Percentiles rank a stretch among this genome's conserved stretches.
These are phyloP conservation scores for Oryctes rhinoceros DNA, from an alignment of 1,140 invertebrate species.

Conservation along the genomic window DNA sequence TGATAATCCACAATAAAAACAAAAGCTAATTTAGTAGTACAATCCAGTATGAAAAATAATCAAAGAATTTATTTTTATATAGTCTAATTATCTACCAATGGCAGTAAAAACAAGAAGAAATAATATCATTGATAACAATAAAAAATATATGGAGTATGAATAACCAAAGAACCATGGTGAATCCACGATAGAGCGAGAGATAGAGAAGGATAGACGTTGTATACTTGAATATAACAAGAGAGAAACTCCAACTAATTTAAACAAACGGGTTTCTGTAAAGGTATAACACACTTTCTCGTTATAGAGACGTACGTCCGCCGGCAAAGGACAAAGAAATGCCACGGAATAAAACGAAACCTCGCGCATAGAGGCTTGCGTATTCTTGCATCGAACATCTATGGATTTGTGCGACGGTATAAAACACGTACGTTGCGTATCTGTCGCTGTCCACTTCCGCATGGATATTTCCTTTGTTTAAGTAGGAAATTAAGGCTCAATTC, in stretches of 20 bases:
- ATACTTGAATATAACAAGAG: neutral
- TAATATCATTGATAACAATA: too few species aligned
- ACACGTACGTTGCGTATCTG: neutral
- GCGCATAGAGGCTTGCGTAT: neutral
- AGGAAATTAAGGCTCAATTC: neutral
- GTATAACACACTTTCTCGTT: slow-evolving; percentile 9
- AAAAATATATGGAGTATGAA: neutral
- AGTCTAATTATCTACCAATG: neutral
- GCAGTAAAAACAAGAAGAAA: neutral
- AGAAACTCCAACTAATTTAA: neutral
- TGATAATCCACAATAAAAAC: too few species aligned
- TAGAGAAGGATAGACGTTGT: neutral
- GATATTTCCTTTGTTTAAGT: slow-evolving; percentile 20
- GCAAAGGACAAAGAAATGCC: neutral
- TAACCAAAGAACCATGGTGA: neutral
- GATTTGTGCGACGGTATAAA: neutral
- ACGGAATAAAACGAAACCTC: neutral
- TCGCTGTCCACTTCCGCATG: slow-evolving; percentile 13
- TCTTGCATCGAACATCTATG: neutral
- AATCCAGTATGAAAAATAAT: too few species aligned
- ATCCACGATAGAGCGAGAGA: neutral
- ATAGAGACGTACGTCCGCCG: neutral
- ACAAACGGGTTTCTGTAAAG: slow-evolving; percentile 14
- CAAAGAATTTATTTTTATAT: too few species aligned
- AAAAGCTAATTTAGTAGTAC: too few species aligned